These are phyloP conservation scores for Rhizomys pruinosus DNA, from an alignment of 2,113 vertebrate species.

Conservation along the genomic window DNA sequence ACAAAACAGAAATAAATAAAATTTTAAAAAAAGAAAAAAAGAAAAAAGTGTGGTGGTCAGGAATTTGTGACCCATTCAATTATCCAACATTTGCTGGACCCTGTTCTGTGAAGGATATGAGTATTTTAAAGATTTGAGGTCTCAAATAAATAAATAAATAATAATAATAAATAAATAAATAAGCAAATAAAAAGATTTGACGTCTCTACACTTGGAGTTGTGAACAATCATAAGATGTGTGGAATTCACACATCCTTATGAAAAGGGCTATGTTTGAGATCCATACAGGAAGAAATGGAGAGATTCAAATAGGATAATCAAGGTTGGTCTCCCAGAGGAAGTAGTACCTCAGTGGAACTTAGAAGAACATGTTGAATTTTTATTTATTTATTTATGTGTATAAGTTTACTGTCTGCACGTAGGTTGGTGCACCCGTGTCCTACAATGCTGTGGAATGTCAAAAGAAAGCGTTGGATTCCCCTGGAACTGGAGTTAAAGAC, in stretches of 20 bases:
- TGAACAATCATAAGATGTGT: background rate
- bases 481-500: background rate
- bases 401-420: background rate
- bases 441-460: no score
- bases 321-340: background rate
- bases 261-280: background rate
- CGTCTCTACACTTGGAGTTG: background rate
- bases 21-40: slow-evolving; percentile 1
- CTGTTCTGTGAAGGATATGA: background rate
- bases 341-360: background rate
- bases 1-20: no score
- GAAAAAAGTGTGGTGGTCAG: background rate
- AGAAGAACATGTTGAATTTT: no score
- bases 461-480: background rate
- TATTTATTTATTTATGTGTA: background rate
- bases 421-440: no score
- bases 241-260: background rate
- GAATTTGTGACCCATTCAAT: background rate
- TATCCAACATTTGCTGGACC: background rate
- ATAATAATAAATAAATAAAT: no score
- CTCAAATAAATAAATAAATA: no score
- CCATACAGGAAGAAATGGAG: background rate
- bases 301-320: background rate
- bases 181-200: no score
- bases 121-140: background rate